A percentile compares a stretch with the other conserved stretches of the same genome.
phyloP scores from a whole-genome alignment of 2,888 invertebrate genomes.

The Ormyrus rosae region DNA sequence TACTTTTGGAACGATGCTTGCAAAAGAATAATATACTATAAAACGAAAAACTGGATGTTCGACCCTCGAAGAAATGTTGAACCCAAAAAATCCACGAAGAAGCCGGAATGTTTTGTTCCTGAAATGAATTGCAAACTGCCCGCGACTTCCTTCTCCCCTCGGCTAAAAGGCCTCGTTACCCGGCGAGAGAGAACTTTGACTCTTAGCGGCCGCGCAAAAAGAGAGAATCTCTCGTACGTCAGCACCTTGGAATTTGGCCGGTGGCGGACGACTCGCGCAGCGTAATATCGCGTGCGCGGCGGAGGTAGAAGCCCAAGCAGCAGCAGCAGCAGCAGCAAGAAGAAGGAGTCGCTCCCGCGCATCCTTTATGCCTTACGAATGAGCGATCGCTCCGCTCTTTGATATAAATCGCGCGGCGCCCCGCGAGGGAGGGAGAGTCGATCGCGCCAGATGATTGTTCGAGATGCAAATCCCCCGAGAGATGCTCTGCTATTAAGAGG shows the following conservation, averaged over 20 bases:
- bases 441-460: slow-evolving; percentile 35
- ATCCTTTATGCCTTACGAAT: slow-evolving; percentile 19
- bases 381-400: slow-evolving; percentile 39
- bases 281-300: no score
- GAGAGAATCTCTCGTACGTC: slow-evolving; percentile 29
- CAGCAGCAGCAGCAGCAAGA: neutral
- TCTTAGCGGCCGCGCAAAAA: neutral
- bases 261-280: slow-evolving; percentile 20
- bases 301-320: neutral
- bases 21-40: no score
- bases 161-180: neutral
- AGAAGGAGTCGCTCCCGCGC: neutral
- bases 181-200: neutral
- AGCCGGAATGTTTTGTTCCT: neutral
- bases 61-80: no score
- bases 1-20: no score
- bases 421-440: neutral
- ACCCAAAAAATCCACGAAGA: no score
- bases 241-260: slow-evolving; percentile 55
- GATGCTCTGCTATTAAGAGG: slow-evolving; percentile 15
- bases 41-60: no score
- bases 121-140: neutral
- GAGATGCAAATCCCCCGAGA: slow-evolving; percentile 48
- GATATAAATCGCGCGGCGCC: slow-evolving; percentile 51
- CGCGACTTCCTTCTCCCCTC: neutral